A percentile compares a stretch with the other conserved stretches of the same genome.
phyloP scores from a whole-genome alignment of 2,888 invertebrate species.

The Limenitis camilla region DNA sequence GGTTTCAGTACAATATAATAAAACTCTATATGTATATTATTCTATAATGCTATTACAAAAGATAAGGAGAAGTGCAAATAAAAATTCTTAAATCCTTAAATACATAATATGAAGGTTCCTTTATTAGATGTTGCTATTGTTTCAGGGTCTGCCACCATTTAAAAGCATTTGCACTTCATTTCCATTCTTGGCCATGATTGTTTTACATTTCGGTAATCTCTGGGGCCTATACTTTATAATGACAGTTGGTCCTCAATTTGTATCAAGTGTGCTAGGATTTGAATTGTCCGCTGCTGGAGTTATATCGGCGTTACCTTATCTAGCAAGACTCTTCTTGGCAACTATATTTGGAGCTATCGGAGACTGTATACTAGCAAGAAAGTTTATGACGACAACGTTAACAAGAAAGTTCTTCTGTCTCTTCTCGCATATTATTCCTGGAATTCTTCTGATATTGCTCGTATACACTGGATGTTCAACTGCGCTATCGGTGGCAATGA shows the following conservation, averaged over 20 bases:
- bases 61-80: too few relatives aligned
- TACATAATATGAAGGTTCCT: too few relatives aligned
- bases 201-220: conserved; percentile 83
- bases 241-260: conserved; percentile 83
- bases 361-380: conserved; percentile 71
- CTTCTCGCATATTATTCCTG: conserved; percentile 75
- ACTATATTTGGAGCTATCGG: conserved; percentile 82
- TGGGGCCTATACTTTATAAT: conserved; percentile 85
- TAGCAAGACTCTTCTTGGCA: conserved; percentile 79
- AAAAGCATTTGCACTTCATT: conserved; percentile 76
- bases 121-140: conserved; percentile 26
- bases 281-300: conserved; percentile 81
- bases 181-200: conserved; percentile 79
- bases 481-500: conserved; percentile 75
- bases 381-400: conserved; percentile 54
- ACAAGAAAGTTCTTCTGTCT: conserved; percentile 79
- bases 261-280: conserved; percentile 82
- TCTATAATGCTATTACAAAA: too few relatives aligned
- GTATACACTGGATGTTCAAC: conserved; percentile 78
- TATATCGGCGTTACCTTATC: conserved; percentile 81
- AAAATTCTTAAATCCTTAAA: too few relatives aligned
- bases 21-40: too few relatives aligned
- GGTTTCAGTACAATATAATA: too few relatives aligned
- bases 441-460: conserved; percentile 66
- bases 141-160: conserved; percentile 79